phyloP scores from a whole-genome alignment of 1,140 invertebrate genomes.

The Gonatopus flavifemur region DNA sequence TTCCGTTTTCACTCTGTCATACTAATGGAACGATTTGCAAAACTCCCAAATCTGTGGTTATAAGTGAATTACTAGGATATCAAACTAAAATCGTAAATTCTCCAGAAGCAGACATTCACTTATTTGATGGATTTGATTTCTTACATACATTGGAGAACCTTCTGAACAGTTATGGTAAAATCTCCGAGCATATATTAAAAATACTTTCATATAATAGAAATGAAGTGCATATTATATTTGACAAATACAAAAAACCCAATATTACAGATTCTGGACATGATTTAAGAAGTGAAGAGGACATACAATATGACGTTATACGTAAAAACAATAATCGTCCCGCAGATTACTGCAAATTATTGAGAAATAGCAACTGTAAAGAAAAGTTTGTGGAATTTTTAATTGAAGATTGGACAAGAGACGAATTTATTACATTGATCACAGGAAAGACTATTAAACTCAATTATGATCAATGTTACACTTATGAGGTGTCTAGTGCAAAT shows the following conservation, averaged over 20 bases:
- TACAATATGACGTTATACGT: conserved; percentile 15
- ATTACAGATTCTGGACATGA: conserved; percentile 36
- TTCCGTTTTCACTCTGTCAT: conserved; percentile 16
- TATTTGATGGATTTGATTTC: conserved; percentile 2
- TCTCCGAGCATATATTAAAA: conserved; percentile 9
- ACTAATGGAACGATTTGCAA: conserved; percentile 18
- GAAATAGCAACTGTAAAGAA: conserved; percentile 16
- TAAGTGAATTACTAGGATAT: conserved; percentile 7
- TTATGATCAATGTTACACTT: conserved; percentile 23
- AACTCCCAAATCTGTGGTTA: conserved; percentile 14
- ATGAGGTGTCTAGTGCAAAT: conserved; percentile 8
- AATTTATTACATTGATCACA: conserved; percentile 11
- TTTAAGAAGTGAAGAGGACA: conserved; percentile 23
- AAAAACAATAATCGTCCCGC: conserved; percentile 23
- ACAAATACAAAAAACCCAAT: conserved; percentile 21
- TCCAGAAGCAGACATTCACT: conserved; percentile 6
- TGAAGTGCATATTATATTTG: conserved; percentile 18
- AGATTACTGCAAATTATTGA: conserved; percentile 20
- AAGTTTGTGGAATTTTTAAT: conserved; percentile 17
- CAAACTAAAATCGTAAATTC: conserved; percentile 5
- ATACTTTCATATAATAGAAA: conserved; percentile 4
- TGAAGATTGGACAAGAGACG: conserved; percentile 21
- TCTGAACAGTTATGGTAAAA: neutral
- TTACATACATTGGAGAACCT: neutral
- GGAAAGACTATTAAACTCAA: conserved; percentile 21